Conservation (phyloP, 2,113 vertebrate genomes). For the Micronycteris hirsuta region DNA sequence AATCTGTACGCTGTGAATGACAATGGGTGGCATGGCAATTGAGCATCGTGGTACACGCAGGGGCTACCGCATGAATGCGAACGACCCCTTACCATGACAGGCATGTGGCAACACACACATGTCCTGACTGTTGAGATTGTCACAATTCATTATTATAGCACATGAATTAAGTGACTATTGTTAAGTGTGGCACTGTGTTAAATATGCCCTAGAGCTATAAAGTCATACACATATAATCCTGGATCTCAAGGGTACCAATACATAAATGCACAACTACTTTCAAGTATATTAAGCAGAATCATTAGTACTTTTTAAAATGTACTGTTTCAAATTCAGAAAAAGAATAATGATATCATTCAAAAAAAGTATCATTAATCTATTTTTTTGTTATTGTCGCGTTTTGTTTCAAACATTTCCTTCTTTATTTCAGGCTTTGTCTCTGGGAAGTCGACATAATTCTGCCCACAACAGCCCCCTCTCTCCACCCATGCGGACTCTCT, state of each 20-base stretch:
- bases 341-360: neutral
- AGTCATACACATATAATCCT: neutral
- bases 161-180: neutral
- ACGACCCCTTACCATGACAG: neutral
- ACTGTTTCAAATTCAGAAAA: neutral
- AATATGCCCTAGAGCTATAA: neutral
- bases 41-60: neutral
- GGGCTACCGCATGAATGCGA: neutral
- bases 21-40: neutral
- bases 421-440: constrained; percentile 23
- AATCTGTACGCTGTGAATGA: neutral
- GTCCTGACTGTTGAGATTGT: neutral
- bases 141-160: neutral
- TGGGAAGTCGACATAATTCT: neutral
- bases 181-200: neutral
- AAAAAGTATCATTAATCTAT: neutral
- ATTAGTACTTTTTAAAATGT: neutral
- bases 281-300: neutral
- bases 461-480: neutral
- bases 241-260: neutral
- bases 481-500: neutral
- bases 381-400: neutral
- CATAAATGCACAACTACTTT: neutral
- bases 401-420: neutral
- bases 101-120: neutral